Evolutionary conservation across 2,888 invertebrate species (phyloP), one percentile per base, ranked within the genome.

Genomic region (Dolomedes plantarius): DNA sequence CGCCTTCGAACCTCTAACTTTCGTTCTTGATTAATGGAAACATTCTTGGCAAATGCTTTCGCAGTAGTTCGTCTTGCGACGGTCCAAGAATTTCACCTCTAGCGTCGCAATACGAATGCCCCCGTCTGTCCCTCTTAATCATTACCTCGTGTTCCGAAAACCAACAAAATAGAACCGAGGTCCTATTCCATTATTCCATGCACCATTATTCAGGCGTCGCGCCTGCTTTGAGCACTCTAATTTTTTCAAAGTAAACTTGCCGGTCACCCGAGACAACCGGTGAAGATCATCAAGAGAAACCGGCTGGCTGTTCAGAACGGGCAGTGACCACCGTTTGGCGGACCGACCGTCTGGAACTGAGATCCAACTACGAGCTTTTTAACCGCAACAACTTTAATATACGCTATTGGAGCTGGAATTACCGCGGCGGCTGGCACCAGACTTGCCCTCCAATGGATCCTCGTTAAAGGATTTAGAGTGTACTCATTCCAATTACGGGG

Each of bases 351-450:
- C 88, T 91, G 91, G 91, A 88, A 88, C 90, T 93, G 83, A 91
- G 89, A 92, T 93, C 92, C 93, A 93, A 93, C 93, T 93, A 93
- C 93, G 93, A 93, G 93, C 93, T 93, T 93, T 93, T 94, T 93
- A 93, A 93, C 93, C 93, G 93, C 94, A 94, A 93, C 94, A 94
- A 94, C 93, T 93, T 94, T 93, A 94, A 93, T 94, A 94, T 94
- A 93, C 93, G 93, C 93, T 93, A 92, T 93, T 93, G 93, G 93
- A 94, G 94, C 94, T 94, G 94, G 94, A 94, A 93, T 94, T 94
- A 94, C 94, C 93, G 94, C 93, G 93, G 93, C 94, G 94, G 94
- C 93, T 94, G 93, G 94, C 94, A 94, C 93, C 93, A 93, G 93
- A 93, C 93, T 94, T 94, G 93, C 93, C 93, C 93, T 93, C 93